Evolutionary conservation across 2,888 invertebrate species (phyloP), one percentile per base, ranked within the genome.

Genomic region (Meiosimyza platycephala): DNA sequence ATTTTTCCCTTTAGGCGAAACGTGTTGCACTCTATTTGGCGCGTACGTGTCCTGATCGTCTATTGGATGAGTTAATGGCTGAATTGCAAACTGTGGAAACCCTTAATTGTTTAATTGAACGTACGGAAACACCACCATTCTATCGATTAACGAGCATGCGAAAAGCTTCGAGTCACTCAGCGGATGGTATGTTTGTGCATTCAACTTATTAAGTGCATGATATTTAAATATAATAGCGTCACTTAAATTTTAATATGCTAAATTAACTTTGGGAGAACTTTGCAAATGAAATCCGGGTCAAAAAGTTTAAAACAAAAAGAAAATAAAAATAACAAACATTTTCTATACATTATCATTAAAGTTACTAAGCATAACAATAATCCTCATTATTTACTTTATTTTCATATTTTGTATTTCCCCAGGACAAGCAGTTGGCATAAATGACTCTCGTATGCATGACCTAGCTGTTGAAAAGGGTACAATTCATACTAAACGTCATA

Each of bases 41-140:
- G 13, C 90, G 97, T 71, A 95, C 97, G 0, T 92, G 96, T 74
- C 95, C 98, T 0, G 96, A 97, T 85, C 91, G 97, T 48, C 90
- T 99, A 15, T 90, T 99, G 40, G 98, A 99, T 84, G 98, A 99
- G 88, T 92, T 99, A 90, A 97, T 99, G 95, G 93, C 94, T 28
- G 99, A 99, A 88, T 89, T 99, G 77, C 97, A 98, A 89, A 98
- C 97, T 0, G 97, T 98, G 28, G 98, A 98, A 88, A 97, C 98
- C 0, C 90, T 98, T 71, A 97, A 97, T 88, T 97, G 97, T 86
- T 90, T 96, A 78, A 96, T 99, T 79, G 98, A 99, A 87, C 90
- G 99, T 75, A 98, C 97, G 0, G 98, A 99, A 89, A 98, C 98
- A 0, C 98, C 99, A 40, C 99, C 99, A 6, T 99, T 97, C 89